Evolutionary conservation across 2,113 vertebrate genomes (phyloP).

Genomic region (Reinhardtius hippoglossoides): DNA sequence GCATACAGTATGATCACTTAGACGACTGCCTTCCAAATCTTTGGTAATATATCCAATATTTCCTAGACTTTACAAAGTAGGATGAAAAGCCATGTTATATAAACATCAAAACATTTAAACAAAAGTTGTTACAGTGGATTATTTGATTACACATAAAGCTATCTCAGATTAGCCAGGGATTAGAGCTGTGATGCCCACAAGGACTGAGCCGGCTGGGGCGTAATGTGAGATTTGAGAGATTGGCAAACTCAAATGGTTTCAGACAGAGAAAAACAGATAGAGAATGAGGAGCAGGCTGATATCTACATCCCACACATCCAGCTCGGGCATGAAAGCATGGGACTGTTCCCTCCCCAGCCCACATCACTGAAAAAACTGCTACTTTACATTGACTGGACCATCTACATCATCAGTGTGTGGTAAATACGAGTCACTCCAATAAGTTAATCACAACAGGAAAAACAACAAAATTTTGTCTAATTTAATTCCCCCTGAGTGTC

Average conservation of each 20-base stretch:
- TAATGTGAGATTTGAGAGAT: conserved; percentile 57
- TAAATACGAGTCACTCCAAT: not conserved
- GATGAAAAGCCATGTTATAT: not conserved
- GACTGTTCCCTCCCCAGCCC: not conserved
- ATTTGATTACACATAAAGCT: conserved; percentile 61
- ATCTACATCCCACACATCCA: conserved; percentile 23
- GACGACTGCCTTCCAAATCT: too few species aligned
- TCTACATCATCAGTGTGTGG: not conserved
- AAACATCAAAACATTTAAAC: not conserved
- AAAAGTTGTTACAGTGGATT: conserved; percentile 40
- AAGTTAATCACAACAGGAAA: not conserved
- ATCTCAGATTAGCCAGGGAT: conserved; percentile 63
- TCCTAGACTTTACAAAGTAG: not conserved
- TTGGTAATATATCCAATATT: too few species aligned
- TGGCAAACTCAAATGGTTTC: conserved; percentile 24
- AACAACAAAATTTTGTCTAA: not conserved
- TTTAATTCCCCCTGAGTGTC: not conserved
- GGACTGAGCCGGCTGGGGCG: conserved; percentile 28
- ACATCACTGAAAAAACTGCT: not conserved
- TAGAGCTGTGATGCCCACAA: conserved; percentile 53
- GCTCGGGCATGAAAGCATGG: conserved; percentile 13
- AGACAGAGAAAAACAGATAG: conserved; percentile 17
- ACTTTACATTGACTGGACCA: not conserved
- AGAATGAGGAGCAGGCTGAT: conserved; percentile 12
- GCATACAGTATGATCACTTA: not conserved